A percentile compares a stretch with the other conserved stretches of the same genome.
Evolutionary conservation across 2,797 vertebrate genomes (phyloP).

Genomic region (Enteromius trimaculatus): DNA sequence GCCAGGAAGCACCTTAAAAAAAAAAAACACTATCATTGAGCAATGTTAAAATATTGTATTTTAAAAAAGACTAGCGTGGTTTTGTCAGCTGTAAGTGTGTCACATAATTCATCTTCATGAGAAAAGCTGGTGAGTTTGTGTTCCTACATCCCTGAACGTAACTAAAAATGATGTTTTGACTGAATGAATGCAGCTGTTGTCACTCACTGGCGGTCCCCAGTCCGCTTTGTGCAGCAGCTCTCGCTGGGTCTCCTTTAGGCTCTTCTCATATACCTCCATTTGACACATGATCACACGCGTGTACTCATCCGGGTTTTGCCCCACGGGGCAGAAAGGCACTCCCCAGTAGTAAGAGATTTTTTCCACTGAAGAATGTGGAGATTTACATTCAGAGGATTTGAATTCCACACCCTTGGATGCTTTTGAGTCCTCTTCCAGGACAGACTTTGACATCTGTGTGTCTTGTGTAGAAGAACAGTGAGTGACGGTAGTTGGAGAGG

Average conservation of each 20-base stretch:
- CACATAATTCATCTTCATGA: not conserved
- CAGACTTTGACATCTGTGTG: not conserved
- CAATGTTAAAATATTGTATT: no score
- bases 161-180: not conserved
- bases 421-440: not conserved
- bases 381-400: not conserved
- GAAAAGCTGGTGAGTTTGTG: not conserved
- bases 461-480: not conserved
- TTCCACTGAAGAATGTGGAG: not conserved
- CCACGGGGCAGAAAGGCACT: slow-evolving; percentile 92
- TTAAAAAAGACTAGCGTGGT: not conserved
- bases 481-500: slow-evolving; percentile 24
- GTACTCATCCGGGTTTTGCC: slow-evolving; percentile 89
- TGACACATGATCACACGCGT: slow-evolving; percentile 92
- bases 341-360: slow-evolving; percentile 94
- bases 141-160: not conserved
- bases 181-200: slow-evolving; percentile 66
- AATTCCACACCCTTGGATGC: slow-evolving; percentile 28
- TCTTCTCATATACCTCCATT: slow-evolving; percentile 92
- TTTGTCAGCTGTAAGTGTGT: not conserved
- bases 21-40: not conserved
- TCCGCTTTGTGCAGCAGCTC: slow-evolving; percentile 84
- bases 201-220: slow-evolving; percentile 81
- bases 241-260: slow-evolving; percentile 89
- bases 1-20: slow-evolving; percentile 45